Evolutionary conservation across 2,113 vertebrate species (phyloP).

Genomic region (Colius striatus): DNA sequence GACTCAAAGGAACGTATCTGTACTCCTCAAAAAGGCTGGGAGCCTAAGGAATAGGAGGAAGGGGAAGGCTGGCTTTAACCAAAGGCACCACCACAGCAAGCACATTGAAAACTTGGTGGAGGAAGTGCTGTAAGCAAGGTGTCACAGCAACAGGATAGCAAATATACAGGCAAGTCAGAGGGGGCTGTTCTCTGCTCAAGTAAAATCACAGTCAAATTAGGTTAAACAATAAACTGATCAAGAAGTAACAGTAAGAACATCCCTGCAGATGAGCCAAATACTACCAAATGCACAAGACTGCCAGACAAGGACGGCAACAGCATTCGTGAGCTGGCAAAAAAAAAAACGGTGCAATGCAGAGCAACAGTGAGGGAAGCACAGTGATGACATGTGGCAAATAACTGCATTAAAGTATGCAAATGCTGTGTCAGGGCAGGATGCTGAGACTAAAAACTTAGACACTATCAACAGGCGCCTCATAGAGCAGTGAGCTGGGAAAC

Average conservation of each 20-base stretch:
- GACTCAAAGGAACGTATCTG: neutral
- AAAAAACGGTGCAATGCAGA: too few species aligned
- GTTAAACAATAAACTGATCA: neutral
- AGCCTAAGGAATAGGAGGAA: neutral
- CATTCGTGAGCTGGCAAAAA: neutral
- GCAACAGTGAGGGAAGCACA: neutral
- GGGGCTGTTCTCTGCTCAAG: neutral
- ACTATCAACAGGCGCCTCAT: neutral
- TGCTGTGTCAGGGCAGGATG: neutral
- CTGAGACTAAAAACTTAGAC: neutral
- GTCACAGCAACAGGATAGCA: neutral
- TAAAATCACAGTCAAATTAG: neutral
- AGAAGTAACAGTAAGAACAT: neutral
- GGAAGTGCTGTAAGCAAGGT: neutral
- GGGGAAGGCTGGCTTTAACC: neutral
- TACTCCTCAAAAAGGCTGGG: neutral
- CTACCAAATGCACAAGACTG: neutral
- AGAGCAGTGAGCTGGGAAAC: fast-evolving
- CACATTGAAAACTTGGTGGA: neutral
- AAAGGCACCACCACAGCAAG: neutral
- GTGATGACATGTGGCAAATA: neutral
- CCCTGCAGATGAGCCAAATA: neutral
- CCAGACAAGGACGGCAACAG: neutral
- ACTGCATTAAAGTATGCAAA: neutral
- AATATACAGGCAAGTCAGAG: neutral